Evolutionary conservation across 1,140 invertebrate species (phyloP), one percentile per base, ranked within the genome.

Genomic region (Macrotrachela quadricornifera): DNA sequence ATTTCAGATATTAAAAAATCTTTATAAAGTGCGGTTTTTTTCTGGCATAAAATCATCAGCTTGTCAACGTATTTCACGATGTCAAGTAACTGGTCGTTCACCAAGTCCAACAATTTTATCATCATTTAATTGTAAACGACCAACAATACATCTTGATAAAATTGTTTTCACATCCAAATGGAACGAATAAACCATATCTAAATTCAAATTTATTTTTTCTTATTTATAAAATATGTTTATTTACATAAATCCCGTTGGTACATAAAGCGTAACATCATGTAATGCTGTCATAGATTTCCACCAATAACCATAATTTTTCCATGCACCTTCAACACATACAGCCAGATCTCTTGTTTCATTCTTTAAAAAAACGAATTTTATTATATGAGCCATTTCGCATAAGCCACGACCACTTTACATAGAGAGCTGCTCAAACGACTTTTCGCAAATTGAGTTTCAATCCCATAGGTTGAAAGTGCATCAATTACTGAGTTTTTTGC

Each of bases 1-100:
- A 87, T 92, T 65, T 95, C 90, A 55, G 78, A 77, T 57, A 92
- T 92, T 0, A 85, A 83, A 67, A 95, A 88, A 68, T 92, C 85
- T 0, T 82, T 82, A 65, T 87, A 94, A 0, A 95, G 71, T 0
- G 87, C 86, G 21, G 90, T 84, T 70, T 94, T n/a, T 64, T 58
- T 68, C 65, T 30, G 70, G 70, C 70, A 72, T 72, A 49, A 71
- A 72, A 21, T 70, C 70, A 15, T 71, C 64, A 50, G 61, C 56
- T 17, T 57, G 50, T n/a, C 70, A 68, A 42, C 68, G 69, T 0
- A 72, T 59, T n/a, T 57, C 55, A 56, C 63, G 64, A 42, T 40
- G 3, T 40, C 44, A 12, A 53, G 61, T 61, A 16, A 38, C 40
- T 8, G 58, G 42, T 14, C 64, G 56, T 37, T 65, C 55, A 1